These are phyloP conservation scores for Microcebus lehilahytsara DNA, from an alignment of 2,113 vertebrate genomes.

Conservation along the genomic window DNA sequence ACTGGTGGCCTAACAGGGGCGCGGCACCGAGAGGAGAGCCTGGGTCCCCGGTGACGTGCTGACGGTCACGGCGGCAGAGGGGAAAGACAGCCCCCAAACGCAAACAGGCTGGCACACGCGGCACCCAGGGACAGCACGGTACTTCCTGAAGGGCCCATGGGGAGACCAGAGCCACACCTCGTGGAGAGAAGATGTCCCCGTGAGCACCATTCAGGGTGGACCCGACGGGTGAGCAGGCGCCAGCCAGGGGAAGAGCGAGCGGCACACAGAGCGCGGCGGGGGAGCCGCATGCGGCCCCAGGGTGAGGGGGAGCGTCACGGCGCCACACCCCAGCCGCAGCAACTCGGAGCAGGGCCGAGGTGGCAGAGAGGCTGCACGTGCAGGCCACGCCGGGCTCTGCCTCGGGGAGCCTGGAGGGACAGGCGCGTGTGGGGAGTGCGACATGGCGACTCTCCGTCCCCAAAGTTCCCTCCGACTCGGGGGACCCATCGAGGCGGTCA, in stretches of 20 bases:
- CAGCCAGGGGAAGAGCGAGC: background rate
- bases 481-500: background rate
- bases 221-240: background rate
- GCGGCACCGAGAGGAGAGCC: background rate
- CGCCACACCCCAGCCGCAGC: background rate
- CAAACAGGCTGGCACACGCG: background rate
- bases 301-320: too few relatives aligned
- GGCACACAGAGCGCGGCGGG: background rate
- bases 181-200: background rate
- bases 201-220: background rate
- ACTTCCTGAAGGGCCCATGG: too few relatives aligned
- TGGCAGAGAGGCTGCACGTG: background rate
- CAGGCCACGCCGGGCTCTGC: rapidly evolving
- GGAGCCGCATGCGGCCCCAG: background rate
- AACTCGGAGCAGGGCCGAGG: background rate
- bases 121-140: background rate
- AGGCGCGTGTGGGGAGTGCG: rapidly evolving
- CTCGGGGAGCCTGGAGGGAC: rapidly evolving
- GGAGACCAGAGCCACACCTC: background rate
- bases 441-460: background rate
- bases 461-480: background rate
- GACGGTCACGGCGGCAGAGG: background rate
- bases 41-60: background rate
- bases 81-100: background rate
- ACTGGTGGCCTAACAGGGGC: background rate